Evolutionary conservation across 92 coral and sea anemone genomes (phyloP).

Genomic region (Pocillopora meandrina): DNA sequence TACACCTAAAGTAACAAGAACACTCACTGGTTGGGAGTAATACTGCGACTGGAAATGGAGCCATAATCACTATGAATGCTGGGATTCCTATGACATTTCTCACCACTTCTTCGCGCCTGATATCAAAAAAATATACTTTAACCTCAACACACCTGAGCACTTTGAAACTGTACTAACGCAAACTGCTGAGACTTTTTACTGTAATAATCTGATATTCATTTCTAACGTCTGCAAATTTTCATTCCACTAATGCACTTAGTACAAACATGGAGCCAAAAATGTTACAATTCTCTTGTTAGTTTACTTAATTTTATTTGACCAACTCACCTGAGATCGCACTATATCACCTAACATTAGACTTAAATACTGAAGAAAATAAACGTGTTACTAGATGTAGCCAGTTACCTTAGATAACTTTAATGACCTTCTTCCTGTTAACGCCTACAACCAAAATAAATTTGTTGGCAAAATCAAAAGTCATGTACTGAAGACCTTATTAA

Average conservation of each 20-base stretch:
- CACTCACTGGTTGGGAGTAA: constrained; percentile 92
- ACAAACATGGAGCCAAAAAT: too few species aligned
- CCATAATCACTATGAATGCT: constrained; percentile 94
- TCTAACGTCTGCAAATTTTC: too few species aligned
- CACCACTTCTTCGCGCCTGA: constrained; percentile 66
- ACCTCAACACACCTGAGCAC: too few species aligned
- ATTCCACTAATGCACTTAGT: too few species aligned
- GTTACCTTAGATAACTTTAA: constrained; percentile 5
- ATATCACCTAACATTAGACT: neutral
- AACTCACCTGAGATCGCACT: neutral
- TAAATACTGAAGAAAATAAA: too few species aligned
- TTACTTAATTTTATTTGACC: neutral
- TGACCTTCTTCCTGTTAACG: constrained; percentile 34
- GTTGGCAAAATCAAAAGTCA: neutral
- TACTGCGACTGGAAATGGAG: constrained; percentile 95
- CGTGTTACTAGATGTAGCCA: neutral
- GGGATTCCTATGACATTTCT: constrained; percentile 72
- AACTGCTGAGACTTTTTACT: too few species aligned
- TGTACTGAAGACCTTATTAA: neutral
- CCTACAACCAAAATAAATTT: constrained; percentile 8
- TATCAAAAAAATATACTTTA: neutral
- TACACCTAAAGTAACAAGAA: too few species aligned
- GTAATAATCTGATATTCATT: too few species aligned
- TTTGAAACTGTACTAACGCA: too few species aligned
- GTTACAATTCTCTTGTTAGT: too few species aligned